phyloP scores from a whole-genome alignment of 2,888 invertebrate genomes.

The Globia sparganii region DNA sequence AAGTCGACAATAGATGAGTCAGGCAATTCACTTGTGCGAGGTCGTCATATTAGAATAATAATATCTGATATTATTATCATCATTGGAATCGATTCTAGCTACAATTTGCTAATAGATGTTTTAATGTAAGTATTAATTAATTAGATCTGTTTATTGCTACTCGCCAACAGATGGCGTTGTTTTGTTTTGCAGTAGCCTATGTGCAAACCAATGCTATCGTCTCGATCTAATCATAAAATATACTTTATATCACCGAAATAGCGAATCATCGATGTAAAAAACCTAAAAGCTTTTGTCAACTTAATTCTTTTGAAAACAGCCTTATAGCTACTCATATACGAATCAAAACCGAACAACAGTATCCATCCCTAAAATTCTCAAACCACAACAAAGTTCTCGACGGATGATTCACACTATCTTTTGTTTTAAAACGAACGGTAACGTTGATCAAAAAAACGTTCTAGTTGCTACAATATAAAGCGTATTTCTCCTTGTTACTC shows the following conservation, averaged over 20 bases:
- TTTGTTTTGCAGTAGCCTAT: constrained; percentile 28
- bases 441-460: constrained; percentile 52
- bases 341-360: constrained; percentile 45
- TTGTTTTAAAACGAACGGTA: constrained; percentile 73
- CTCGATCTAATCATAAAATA: constrained; percentile 28
- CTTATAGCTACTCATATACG: constrained; percentile 21
- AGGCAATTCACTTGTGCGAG: constrained; percentile 82
- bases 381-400: constrained; percentile 72
- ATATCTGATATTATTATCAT: constrained; percentile 80
- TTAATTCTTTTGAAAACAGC: constrained; percentile 13
- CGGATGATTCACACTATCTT: constrained; percentile 79
- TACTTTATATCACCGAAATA: constrained; percentile 34
- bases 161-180: constrained; percentile 76
- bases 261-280: constrained; percentile 35
- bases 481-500: constrained; percentile 59
- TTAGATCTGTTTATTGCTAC: constrained; percentile 64
- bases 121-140: constrained; percentile 42
- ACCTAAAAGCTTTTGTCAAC: constrained; percentile 39
- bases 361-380: constrained; percentile 63
- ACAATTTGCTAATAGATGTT: constrained; percentile 84
- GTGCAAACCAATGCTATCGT: constrained; percentile 19
- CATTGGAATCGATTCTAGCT: constrained; percentile 74
- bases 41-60: constrained; percentile 80
- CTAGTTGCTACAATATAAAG: constrained; percentile 49
- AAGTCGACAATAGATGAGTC: constrained; percentile 89